phyloP scores from a whole-genome alignment of 1,140 invertebrate species.

The Bradynema listronoti region DNA sequence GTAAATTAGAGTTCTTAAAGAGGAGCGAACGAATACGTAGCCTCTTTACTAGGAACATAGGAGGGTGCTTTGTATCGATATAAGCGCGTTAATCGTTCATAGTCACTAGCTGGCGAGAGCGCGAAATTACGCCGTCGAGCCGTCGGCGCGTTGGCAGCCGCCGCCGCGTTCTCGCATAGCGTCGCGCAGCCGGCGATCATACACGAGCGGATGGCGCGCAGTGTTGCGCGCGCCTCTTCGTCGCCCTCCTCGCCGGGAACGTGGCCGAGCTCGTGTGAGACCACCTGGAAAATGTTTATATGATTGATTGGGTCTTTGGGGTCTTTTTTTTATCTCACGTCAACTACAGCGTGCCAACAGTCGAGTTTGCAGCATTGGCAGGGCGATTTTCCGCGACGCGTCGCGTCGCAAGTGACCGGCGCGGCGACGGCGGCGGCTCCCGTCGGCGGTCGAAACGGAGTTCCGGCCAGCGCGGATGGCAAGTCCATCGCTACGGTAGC shows the following conservation, averaged over 20 bases:
- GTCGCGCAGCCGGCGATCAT: slow-evolving; percentile 51
- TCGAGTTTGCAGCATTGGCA: slow-evolving; percentile 57
- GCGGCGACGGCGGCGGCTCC: background rate
- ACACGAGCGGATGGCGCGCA: slow-evolving; percentile 52
- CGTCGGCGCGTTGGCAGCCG: background rate
- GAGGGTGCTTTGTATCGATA: no score
- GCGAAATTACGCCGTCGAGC: background rate
- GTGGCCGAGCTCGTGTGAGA: slow-evolving; percentile 56
- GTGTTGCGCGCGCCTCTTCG: slow-evolving; percentile 51
- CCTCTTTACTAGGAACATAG: no score
- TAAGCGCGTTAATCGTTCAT: no score
- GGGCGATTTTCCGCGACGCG: slow-evolving; percentile 35
- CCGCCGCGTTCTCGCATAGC: no score
- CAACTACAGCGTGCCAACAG: slow-evolving; percentile 53
- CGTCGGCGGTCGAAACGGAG: no score
- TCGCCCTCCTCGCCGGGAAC: slow-evolving; percentile 56
- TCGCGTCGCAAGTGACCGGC: background rate
- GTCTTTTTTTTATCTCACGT: slow-evolving; percentile 23
- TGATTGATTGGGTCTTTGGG: background rate
- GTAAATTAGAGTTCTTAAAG: no score
- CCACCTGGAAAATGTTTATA: slow-evolving; percentile 26
- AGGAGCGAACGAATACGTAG: no score
- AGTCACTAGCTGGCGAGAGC: no score
- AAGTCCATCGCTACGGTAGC: no score
- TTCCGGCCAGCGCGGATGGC: no score